Percentiles rank a stretch among this genome's conserved stretches.
Conservation (phyloP, 1,140 invertebrate species). For the Agraylea sexmaculata region DNA sequence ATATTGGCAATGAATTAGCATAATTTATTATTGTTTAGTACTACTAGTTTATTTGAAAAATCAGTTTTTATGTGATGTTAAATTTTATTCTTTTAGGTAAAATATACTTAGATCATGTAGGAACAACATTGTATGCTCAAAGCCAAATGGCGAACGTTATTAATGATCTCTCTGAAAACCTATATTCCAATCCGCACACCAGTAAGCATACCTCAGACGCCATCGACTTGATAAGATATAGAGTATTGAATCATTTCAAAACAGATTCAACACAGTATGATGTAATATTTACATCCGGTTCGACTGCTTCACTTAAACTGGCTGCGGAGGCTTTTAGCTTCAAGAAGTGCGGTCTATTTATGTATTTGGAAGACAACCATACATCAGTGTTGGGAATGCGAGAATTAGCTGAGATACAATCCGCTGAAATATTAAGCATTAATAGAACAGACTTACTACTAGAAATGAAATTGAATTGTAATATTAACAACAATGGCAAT, state of each 20-base stretch:
- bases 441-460: constrained; percentile 38
- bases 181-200: constrained; percentile 85
- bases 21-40: neutral
- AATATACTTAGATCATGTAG: constrained; percentile 85
- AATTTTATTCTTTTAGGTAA: constrained; percentile 42
- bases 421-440: constrained; percentile 41
- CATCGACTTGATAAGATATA: constrained; percentile 68
- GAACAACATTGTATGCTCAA: constrained; percentile 71
- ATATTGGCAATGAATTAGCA: neutral
- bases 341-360: constrained; percentile 48
- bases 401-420: constrained; percentile 44
- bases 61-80: constrained; percentile 11
- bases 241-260: constrained; percentile 76
- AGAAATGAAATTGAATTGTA: constrained; percentile 26
- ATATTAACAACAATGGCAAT: constrained; percentile 11
- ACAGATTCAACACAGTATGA: constrained; percentile 68
- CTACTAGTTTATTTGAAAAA: neutral
- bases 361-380: constrained; percentile 84
- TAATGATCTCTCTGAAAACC: constrained; percentile 50
- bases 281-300: constrained; percentile 84
- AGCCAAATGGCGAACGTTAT: constrained; percentile 57
- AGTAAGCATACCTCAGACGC: constrained; percentile 66
- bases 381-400: constrained; percentile 90
- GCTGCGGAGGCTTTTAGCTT: constrained; percentile 67
- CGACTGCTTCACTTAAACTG: constrained; percentile 73